These are phyloP conservation scores for Argyrosomus japonicus DNA, from an alignment of 2,113 vertebrate genomes.

Conservation along the genomic window DNA sequence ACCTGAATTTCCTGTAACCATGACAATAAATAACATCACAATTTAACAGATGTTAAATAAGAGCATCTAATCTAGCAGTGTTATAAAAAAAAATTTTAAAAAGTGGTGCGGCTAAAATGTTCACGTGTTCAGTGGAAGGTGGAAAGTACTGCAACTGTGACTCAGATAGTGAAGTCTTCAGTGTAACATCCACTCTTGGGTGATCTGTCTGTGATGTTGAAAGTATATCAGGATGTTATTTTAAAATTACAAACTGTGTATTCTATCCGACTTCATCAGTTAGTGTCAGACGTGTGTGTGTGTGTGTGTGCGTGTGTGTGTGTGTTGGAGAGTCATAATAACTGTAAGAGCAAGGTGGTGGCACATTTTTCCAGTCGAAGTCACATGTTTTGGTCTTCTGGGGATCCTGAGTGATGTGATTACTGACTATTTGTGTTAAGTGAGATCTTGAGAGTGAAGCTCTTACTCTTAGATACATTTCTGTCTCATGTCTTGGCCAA, in stretches of 20 bases:
- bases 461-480: not conserved
- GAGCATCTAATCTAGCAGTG: not conserved
- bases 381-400: not conserved
- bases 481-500: not conserved
- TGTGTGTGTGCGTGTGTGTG: no score
- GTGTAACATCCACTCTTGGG: not conserved
- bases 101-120: not conserved
- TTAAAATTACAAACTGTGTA: not conserved
- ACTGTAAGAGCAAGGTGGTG: not conserved
- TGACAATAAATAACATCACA: conserved; percentile 45
- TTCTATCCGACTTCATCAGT: not conserved
- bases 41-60: conserved; percentile 16
- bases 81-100: not conserved
- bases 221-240: not conserved
- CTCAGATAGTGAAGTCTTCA: not conserved
- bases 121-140: not conserved
- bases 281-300: not conserved
- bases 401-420: not conserved
- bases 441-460: not conserved
- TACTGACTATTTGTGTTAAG: not conserved
- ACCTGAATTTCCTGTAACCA: conserved; percentile 2
- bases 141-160: not conserved
- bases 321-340: not conserved
- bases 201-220: not conserved
- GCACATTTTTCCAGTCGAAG: conserved; percentile 10